phyloP scores from a whole-genome alignment of 2,113 vertebrate genomes.

The Psephotus haematonotus region DNA sequence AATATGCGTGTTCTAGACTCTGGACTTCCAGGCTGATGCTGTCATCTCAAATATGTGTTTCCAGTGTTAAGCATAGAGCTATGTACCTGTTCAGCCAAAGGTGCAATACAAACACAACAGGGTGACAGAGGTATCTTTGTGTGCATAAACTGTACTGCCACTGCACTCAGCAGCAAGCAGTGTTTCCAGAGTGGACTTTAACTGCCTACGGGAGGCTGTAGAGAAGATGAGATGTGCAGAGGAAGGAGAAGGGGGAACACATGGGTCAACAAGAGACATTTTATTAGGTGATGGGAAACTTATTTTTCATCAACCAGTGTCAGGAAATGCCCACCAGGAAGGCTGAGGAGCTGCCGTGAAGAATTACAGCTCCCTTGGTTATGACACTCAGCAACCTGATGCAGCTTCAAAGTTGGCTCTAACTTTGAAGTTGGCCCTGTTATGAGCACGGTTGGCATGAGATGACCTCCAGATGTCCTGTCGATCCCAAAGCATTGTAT shows the following conservation, averaged over 20 bases:
- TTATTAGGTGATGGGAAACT: neutral
- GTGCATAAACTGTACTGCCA: accelerated
- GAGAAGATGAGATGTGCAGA: neutral
- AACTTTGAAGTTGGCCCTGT: neutral
- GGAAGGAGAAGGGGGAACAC: neutral
- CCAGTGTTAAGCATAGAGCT: accelerated
- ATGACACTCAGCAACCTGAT: neutral
- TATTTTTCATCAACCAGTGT: neutral
- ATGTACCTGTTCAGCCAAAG: neutral
- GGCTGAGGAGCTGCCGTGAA: neutral
- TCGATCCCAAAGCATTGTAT: neutral
- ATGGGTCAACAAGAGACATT: neutral
- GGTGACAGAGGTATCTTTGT: neutral
- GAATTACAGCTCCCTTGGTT: neutral
- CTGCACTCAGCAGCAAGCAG: accelerated
- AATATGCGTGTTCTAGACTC: neutral
- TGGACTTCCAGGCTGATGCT: neutral
- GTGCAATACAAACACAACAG: no score
- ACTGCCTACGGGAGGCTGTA: accelerated
- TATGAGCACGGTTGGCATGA: neutral
- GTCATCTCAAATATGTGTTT: neutral
- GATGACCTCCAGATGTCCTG: neutral
- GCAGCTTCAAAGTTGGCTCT: neutral
- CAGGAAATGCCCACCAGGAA: neutral
- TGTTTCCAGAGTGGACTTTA: neutral